Conservation (phyloP, 2,113 vertebrate species). For the Larimichthys polyactis region DNA sequence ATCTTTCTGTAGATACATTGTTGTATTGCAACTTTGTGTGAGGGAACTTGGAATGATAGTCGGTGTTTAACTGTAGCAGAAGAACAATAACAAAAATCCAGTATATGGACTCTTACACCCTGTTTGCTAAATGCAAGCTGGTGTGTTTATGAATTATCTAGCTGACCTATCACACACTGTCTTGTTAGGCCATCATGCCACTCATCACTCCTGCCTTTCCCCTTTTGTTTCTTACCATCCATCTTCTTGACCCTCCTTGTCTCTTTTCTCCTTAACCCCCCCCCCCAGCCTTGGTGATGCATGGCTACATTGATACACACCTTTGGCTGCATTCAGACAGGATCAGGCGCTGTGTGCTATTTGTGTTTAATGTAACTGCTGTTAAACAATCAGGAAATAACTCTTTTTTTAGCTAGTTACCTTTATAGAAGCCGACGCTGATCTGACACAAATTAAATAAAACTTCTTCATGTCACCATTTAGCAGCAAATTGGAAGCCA, state of each 20-base stretch:
- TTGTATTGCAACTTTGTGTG: not conserved
- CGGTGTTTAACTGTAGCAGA: not conserved
- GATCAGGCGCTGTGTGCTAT: no score
- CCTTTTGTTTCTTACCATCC: not conserved
- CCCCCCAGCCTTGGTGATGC: not conserved
- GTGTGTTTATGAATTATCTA: not conserved
- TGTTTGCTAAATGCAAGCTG: not conserved
- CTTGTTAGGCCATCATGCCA: not conserved
- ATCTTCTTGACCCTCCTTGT: conserved; percentile 7
- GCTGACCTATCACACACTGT: not conserved
- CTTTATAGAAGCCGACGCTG: no score
- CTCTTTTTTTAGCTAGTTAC: no score
- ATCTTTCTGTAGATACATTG: not conserved
- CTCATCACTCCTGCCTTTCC: not conserved
- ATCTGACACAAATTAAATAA: no score
- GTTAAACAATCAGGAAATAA: no score
- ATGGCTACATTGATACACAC: conserved; percentile 3
- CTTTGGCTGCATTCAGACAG: not conserved
- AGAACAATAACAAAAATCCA: not conserved
- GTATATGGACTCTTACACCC: not conserved
- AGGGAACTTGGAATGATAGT: not conserved
- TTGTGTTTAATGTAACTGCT: no score
- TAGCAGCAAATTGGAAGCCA: no score
- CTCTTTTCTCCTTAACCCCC: not conserved
- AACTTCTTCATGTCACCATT: no score